These are phyloP conservation scores for Bombyx mori DNA, from an alignment of 1,140 invertebrate genomes.

Conservation along the genomic window ASM3026992v2 NC_085117.1:15736501-15737000, in stretches of 20 bases:
- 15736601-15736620: constrained; percentile 8
- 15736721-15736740: constrained; percentile 76
- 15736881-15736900: constrained; percentile 68
- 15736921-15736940: no score
- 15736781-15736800: constrained; percentile 71
- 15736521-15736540: no score
- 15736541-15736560: no score
- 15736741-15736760: constrained; percentile 79
- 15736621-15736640: constrained; percentile 73
- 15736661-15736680: constrained; percentile 80
- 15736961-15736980: no score
- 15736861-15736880: constrained; percentile 82
- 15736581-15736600: no score
- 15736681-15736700: constrained; percentile 77
- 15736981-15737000: no score
- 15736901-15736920: constrained; percentile 19
- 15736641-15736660: constrained; percentile 78
- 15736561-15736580: no score
- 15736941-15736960: no score
- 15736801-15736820: constrained; percentile 84
- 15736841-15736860: constrained; percentile 92
- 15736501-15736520: no score
- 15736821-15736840: constrained; percentile 91
- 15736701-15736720: constrained; percentile 77
- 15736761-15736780: constrained; percentile 82